phyloP scores from a whole-genome alignment of 2,113 vertebrate genomes.

The Nipponia nippon region DNA sequence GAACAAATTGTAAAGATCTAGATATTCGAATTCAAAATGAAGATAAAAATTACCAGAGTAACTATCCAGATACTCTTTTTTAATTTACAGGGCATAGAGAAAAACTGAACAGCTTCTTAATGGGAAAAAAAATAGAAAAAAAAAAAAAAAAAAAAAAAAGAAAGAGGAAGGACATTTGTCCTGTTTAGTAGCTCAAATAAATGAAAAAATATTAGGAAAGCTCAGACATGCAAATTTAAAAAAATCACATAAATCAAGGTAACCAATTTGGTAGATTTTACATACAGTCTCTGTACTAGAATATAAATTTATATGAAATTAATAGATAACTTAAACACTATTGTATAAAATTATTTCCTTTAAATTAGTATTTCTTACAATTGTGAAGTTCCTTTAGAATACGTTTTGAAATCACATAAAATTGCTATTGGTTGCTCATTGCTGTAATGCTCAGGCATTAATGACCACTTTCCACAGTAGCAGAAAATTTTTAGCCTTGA shows the following conservation, averaged over 20 bases:
- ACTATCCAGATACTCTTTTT: not conserved
- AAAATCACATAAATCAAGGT: not conserved
- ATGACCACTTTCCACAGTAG: not conserved
- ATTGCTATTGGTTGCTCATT: not conserved
- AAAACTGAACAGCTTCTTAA: not conserved
- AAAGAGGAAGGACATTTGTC: not conserved
- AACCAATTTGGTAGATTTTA: not conserved
- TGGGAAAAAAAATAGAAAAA: not conserved
- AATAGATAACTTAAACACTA: not conserved
- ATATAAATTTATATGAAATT: not conserved
- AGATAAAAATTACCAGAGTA: not conserved
- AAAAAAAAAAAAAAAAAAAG: not conserved
- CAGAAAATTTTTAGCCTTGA: not conserved
- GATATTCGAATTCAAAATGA: not conserved
- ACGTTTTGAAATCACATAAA: not conserved
- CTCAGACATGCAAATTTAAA: not conserved
- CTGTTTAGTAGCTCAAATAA: not conserved
- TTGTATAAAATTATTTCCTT: not conserved
- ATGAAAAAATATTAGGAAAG: not conserved
- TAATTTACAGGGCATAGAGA: not conserved
- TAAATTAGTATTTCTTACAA: not conserved
- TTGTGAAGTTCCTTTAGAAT: not conserved
- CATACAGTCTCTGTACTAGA: not conserved
- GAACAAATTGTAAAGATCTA: not conserved
- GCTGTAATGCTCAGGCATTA: not conserved